phyloP scores from a whole-genome alignment of 2,797 vertebrate species.

The Agapornis canus region DNA sequence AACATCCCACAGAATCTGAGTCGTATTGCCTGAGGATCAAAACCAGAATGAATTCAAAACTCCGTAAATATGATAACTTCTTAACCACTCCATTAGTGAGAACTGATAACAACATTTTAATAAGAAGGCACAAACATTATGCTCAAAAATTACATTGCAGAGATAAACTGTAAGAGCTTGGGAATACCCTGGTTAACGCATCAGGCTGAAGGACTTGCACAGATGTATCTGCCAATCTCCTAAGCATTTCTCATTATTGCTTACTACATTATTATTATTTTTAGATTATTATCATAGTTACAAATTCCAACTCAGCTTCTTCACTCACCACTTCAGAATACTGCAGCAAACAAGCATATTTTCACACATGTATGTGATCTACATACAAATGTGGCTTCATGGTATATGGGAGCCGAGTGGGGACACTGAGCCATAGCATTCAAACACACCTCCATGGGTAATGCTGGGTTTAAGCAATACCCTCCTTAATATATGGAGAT shows the following conservation, averaged over 20 bases:
- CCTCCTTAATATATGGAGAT: background rate
- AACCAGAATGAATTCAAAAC: background rate
- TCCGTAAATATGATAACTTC: background rate
- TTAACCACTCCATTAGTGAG: background rate
- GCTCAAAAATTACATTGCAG: background rate
- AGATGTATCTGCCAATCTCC: background rate
- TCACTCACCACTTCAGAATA: background rate
- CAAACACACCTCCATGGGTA: background rate
- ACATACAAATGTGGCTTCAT: background rate
- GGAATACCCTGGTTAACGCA: background rate
- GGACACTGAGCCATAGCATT: background rate
- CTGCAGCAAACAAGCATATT: background rate
- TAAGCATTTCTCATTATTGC: background rate
- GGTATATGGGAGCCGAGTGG: fast-evolving
- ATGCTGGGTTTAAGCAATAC: background rate
- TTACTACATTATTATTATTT: background rate
- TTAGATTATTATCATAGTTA: background rate
- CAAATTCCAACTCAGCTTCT: background rate
- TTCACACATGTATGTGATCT: fast-evolving
- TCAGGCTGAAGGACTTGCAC: background rate
- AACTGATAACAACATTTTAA: background rate
- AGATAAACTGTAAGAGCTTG: background rate
- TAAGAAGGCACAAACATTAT: background rate
- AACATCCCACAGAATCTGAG: background rate
- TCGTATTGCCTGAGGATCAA: background rate